phyloP scores from a whole-genome alignment of 2,888 invertebrate genomes.

The Eupithecia dodoneata region DNA sequence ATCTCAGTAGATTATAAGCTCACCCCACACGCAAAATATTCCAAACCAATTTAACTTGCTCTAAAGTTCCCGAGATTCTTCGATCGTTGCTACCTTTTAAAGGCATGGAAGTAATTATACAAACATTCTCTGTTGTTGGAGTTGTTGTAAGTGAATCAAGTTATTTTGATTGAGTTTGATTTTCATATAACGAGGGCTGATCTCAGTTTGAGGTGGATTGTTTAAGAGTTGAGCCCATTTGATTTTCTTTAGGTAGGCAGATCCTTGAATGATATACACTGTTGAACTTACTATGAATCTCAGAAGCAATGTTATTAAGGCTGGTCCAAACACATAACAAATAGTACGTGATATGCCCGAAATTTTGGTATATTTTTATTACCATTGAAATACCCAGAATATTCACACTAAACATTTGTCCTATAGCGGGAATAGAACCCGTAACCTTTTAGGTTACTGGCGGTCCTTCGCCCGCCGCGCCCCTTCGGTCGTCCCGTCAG shows the following conservation, averaged over 20 bases:
- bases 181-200: conserved; percentile 26
- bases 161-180: conserved; percentile 29
- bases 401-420: no score
- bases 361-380: no score
- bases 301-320: no score
- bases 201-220: conserved; percentile 9
- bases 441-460: no score
- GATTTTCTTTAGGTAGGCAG: background rate
- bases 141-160: conserved; percentile 23
- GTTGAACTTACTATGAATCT: no score
- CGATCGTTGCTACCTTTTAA: conserved; percentile 57
- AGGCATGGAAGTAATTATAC: conserved; percentile 59
- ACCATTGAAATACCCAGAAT: no score
- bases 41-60: conserved; percentile 64
- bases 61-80: conserved; percentile 57
- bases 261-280: background rate
- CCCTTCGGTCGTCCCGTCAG: no score
- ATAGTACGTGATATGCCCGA: no score
- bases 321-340: no score
- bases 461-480: no score
- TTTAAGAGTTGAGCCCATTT: conserved; percentile 1
- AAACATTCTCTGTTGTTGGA: conserved; percentile 46
- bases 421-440: no score
- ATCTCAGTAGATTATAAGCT: conserved; percentile 30
- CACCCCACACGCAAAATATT: conserved; percentile 54